Percentiles rank a stretch among this genome's conserved stretches.
Evolutionary conservation across 2,113 vertebrate species (phyloP).

Genomic region (Mesitornis unicolor): DNA sequence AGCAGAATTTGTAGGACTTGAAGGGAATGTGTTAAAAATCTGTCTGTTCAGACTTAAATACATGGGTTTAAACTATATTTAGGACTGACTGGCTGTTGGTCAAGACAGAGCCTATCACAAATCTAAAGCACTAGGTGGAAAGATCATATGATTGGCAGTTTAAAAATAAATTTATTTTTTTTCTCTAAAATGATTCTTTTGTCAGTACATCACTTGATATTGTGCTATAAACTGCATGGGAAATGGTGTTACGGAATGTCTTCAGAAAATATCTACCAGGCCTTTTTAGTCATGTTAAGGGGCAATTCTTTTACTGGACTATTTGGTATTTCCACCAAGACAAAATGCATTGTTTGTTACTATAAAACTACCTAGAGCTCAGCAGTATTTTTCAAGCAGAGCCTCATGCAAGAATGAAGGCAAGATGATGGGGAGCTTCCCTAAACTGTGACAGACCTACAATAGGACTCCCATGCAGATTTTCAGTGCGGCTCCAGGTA

Average conservation of each 20-base stretch:
- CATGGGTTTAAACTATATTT: slow-evolving; percentile 54
- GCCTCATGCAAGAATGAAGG: neutral
- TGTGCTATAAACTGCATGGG: neutral
- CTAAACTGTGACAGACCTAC: accelerated
- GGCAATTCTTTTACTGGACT: neutral
- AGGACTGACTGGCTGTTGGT: neutral
- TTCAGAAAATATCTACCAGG: neutral
- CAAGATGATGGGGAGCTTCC: neutral
- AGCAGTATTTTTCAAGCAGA: neutral
- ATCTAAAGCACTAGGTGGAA: slow-evolving; percentile 10
- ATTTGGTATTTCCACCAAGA: neutral
- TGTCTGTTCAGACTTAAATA: slow-evolving; percentile 29
- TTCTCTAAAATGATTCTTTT: neutral
- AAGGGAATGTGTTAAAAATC: neutral
- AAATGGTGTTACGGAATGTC: neutral
- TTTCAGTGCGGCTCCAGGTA: neutral
- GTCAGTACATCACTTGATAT: neutral
- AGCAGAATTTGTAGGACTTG: slow-evolving; percentile 3
- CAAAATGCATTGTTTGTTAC: neutral
- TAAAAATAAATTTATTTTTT: neutral
- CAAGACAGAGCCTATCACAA: neutral
- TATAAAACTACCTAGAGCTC: neutral
- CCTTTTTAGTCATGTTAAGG: neutral
- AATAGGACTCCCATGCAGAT: neutral
- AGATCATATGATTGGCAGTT: neutral